These are phyloP conservation scores for Podarcis lilfordi DNA, from an alignment of 2,797 vertebrate genomes.

Conservation along the genomic window DNA sequence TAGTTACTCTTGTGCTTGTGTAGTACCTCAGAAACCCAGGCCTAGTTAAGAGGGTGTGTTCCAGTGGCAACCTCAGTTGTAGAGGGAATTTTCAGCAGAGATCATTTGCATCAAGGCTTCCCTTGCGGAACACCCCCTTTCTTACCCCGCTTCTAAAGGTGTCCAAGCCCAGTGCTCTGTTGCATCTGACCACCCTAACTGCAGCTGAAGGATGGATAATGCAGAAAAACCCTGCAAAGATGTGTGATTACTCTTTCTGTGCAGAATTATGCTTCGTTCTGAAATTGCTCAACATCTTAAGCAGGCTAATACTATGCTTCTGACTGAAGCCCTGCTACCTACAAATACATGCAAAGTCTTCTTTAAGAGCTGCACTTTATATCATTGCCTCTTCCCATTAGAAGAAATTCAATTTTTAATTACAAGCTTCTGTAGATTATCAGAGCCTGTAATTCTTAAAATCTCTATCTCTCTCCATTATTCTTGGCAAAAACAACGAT, in stretches of 20 bases:
- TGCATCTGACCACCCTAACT: not conserved
- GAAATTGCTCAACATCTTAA: constrained; percentile 28
- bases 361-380: not conserved
- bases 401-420: constrained; percentile 44
- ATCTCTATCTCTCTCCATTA: constrained; percentile 1
- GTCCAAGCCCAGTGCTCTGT: too few relatives aligned
- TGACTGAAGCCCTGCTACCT: constrained; percentile 11
- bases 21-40: not conserved
- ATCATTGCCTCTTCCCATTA: not conserved
- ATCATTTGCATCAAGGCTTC: too few relatives aligned
- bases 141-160: too few relatives aligned
- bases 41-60: not conserved
- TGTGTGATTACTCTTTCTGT: not conserved
- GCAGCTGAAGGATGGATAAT: not conserved
- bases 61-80: not conserved
- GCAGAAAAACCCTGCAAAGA: not conserved
- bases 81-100: too few relatives aligned
- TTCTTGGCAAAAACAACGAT: not conserved
- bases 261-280: constrained; percentile 11
- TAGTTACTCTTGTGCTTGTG: not conserved
- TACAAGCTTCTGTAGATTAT: not conserved
- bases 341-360: constrained; percentile 28
- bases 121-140: too few relatives aligned
- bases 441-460: not conserved
- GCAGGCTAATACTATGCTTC: constrained; percentile 22